A percentile compares a stretch with the other conserved stretches of the same genome.
Evolutionary conservation across 2,797 vertebrate species (phyloP).

Genomic region (Loriculus beryllinus): DNA sequence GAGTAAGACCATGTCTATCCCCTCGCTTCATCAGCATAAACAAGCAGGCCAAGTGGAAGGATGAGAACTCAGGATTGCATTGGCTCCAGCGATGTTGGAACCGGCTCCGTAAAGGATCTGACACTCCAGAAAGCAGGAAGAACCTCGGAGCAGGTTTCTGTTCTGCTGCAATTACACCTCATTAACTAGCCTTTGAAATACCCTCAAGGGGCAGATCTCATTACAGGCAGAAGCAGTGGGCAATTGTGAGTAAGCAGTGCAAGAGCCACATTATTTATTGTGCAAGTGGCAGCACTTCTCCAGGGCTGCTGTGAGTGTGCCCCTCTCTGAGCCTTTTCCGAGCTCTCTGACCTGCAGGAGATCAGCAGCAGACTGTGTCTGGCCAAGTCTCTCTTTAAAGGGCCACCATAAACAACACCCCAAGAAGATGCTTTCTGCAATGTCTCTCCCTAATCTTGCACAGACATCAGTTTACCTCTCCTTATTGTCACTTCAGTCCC

Average conservation of each 20-base stretch:
- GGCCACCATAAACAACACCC: background rate
- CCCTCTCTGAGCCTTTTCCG: background rate
- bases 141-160: background rate
- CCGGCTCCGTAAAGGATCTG: rapidly evolving
- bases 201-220: slow-evolving; percentile 14
- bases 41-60: background rate
- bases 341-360: background rate
- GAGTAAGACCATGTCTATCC: background rate
- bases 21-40: rapidly evolving
- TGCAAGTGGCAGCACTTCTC: background rate
- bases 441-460: background rate
- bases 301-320: background rate
- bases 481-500: background rate
- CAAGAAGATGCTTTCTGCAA: background rate
- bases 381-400: background rate
- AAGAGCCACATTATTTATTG: slow-evolving; percentile 5
- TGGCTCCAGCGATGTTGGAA: background rate
- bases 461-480: background rate
- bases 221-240: slow-evolving; percentile 12
- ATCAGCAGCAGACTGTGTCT: background rate
- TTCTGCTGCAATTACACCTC: slow-evolving; percentile 32
- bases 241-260: background rate
- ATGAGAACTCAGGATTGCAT: background rate
- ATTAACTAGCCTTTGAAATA: slow-evolving; percentile 43
- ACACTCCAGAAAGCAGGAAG: background rate